phyloP scores from a whole-genome alignment of 2,113 vertebrate genomes.

The Chaetodon trifascialis region DNA sequence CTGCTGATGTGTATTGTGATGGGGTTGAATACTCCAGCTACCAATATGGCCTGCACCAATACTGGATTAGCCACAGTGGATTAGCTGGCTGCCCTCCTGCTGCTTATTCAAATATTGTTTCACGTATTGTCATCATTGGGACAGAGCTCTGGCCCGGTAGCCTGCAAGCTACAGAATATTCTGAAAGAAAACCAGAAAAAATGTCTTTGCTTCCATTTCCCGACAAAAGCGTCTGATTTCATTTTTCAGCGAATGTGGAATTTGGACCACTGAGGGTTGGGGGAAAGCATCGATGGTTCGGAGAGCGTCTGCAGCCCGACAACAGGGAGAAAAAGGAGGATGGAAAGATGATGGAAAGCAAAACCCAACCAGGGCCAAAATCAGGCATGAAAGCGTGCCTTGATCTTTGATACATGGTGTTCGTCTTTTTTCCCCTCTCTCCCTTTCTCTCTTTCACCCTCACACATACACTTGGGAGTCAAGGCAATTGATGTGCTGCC shows the following conservation, averaged over 20 bases:
- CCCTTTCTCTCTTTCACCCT: slow-evolving; percentile 77
- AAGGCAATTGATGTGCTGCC: slow-evolving; percentile 86
- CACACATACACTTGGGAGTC: slow-evolving; percentile 84
- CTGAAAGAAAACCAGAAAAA: slow-evolving; percentile 62
- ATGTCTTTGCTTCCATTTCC: slow-evolving; percentile 51
- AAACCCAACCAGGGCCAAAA: slow-evolving; percentile 71
- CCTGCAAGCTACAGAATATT: slow-evolving; percentile 68
- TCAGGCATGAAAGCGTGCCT: slow-evolving; percentile 79
- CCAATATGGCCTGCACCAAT: slow-evolving; percentile 84
- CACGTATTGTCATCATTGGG: slow-evolving; percentile 84
- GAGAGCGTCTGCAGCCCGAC: slow-evolving; percentile 31
- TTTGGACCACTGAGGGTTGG: slow-evolving; percentile 17
- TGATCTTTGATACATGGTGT: slow-evolving; percentile 82
- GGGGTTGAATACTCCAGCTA: slow-evolving; percentile 79
- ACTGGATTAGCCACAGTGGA: slow-evolving; percentile 86
- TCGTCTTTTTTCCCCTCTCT: slow-evolving; percentile 68
- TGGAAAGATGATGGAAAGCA: slow-evolving; percentile 71
- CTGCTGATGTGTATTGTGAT: slow-evolving; percentile 84
- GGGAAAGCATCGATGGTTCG: slow-evolving; percentile 31
- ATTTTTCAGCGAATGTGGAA: slow-evolving; percentile 53
- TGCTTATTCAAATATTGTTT: slow-evolving; percentile 87
- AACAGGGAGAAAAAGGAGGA: slow-evolving; percentile 31
- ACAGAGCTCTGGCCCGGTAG: slow-evolving; percentile 65
- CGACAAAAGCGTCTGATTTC: slow-evolving; percentile 58
- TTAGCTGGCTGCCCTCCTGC: slow-evolving; percentile 83